Evolutionary conservation across 2,797 vertebrate genomes (phyloP), one percentile per base, ranked within the genome.

Genomic region (Meriones psammophilus): DNA sequence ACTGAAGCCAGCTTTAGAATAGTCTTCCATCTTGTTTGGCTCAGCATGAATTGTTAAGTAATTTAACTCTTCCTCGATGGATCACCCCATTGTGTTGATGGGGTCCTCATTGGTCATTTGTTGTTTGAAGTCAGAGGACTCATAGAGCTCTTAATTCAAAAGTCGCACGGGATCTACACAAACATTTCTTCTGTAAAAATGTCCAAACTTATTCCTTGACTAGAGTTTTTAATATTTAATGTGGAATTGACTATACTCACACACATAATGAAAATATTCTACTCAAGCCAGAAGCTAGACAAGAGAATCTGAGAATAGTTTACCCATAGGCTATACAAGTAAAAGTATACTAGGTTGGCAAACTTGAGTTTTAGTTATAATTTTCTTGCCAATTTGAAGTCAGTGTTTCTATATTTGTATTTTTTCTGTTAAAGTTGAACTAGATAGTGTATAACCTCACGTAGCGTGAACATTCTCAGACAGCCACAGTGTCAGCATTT

Each of bases 311-410:
- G 42, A 86, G 30, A 69, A 54, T 36, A n/a, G 46, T 54, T 86
- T 54, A 69, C n/a, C 30, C 64, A 50, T 68, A 15, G 42, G 3
- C 42, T 24, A 3, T 36, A 69, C 1, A 0, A 69, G 26, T 89
- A 89, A 89, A 88, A 95, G 62, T 50, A 24, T 74, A 58, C 74
- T 33, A 46, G 88, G 62, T 88, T 39, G 7, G 42, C 42, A 91
- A 50, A 93, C 36, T 30, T 85, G 68, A 85, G 10, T 91, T 95
- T 46, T 95, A 78, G 15, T 94, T 28, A 69, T 14, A 42, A 0
- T 94, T 92, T 94, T 94, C 74, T 92, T 94, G n/a, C 39, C 89
- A 58, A 95, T 71, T 94, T 39, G 66, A 77, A 83, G 3, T 62
- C 58, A 73, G 0, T 42, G 20, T 89, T 93, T 15, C 69, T 71